Evolutionary conservation across 2,113 vertebrate genomes (phyloP).

Genomic region (Tychaedon coryphoeus): DNA sequence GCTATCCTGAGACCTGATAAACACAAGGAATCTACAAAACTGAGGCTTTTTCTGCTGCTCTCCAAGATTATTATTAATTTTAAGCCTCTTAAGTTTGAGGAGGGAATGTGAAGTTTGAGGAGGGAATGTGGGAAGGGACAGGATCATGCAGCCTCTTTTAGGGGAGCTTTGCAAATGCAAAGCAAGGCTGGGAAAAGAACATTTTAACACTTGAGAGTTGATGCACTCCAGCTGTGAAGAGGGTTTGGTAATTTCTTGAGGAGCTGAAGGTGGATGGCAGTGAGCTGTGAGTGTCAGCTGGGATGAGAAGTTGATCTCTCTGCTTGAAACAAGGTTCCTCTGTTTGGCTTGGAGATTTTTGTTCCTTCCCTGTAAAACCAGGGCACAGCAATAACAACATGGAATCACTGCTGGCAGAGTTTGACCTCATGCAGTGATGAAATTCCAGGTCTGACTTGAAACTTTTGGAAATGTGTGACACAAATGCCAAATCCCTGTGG

Average conservation of each 20-base stretch:
- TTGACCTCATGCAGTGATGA: not conserved
- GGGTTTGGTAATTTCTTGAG: not conserved
- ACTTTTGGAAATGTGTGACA: rapidly evolving
- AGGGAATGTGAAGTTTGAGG: not conserved
- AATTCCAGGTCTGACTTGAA: not conserved
- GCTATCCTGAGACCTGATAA: not conserved
- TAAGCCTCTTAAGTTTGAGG: not conserved
- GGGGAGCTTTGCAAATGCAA: not conserved
- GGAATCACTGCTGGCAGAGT: not conserved
- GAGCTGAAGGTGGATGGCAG: not conserved
- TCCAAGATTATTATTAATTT: not conserved
- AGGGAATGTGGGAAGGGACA: not conserved
- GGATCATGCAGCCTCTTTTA: not conserved
- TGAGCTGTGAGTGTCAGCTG: not conserved
- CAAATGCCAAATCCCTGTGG: not conserved
- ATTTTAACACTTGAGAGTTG: not conserved
- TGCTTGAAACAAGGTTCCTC: not conserved
- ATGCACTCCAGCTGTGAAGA: not conserved
- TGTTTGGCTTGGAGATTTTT: not conserved
- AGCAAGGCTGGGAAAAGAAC: not conserved
- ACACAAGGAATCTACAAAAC: not conserved
- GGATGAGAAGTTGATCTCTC: not conserved
- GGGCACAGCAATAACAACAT: rapidly evolving
- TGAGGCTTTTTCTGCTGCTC: not conserved
- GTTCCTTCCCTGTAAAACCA: not conserved